These are phyloP conservation scores for Zaprionus taronus DNA, from an alignment of 1,140 invertebrate genomes.

Conservation along the genomic window DNA sequence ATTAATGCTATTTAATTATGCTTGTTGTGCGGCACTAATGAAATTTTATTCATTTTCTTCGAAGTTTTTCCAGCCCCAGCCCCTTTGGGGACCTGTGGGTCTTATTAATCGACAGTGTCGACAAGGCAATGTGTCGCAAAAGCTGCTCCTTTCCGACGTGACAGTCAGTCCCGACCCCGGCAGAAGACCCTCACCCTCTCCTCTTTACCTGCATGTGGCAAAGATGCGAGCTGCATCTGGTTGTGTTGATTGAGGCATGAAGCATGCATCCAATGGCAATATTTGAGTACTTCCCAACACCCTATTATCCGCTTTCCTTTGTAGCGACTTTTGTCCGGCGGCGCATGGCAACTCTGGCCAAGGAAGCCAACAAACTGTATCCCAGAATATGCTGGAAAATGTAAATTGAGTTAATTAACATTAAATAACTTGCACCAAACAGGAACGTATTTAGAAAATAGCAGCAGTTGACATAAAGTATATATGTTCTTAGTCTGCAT, in stretches of 20 bases:
- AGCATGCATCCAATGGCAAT: background rate
- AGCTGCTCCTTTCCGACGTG: background rate
- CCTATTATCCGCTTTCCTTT: no score
- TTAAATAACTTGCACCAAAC: no score
- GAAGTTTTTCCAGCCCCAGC: conserved; percentile 14
- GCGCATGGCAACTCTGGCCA: no score
- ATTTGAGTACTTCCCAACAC: background rate
- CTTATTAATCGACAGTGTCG: conserved; percentile 27
- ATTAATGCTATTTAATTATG: conserved; percentile 41
- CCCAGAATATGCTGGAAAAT: no score
- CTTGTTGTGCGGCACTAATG: conserved; percentile 38
- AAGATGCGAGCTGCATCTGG: conserved; percentile 2
- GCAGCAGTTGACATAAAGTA: no score
- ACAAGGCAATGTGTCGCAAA: conserved; percentile 3
- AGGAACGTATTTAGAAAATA: no score
- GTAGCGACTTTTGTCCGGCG: no score
- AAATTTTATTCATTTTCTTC: conserved; percentile 38
- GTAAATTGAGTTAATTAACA: no score
- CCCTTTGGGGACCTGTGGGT: background rate
- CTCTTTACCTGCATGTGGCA: background rate
- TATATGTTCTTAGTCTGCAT: no score
- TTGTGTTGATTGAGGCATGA: conserved; percentile 7
- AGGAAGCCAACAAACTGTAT: no score
- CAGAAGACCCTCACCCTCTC: background rate
- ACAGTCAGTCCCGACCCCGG: background rate